phyloP scores from a whole-genome alignment of 2,797 vertebrate genomes.

The Morus bassanus region DNA sequence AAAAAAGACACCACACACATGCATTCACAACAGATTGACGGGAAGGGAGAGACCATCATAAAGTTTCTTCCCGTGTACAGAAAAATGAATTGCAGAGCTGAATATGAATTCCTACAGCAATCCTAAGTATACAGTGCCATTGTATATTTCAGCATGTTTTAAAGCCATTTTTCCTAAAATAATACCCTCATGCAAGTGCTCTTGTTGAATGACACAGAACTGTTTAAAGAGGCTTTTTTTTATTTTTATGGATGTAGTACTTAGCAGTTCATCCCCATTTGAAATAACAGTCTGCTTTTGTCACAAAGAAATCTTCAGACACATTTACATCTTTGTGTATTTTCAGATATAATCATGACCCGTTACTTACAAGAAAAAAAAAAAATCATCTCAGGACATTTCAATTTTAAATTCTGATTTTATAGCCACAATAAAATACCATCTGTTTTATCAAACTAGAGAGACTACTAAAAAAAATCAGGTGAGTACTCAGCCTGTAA shows the following conservation, averaged over 20 bases:
- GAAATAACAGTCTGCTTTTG: neutral
- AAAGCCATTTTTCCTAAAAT: neutral
- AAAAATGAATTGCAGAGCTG: neutral
- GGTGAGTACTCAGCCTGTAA: neutral
- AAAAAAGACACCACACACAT: neutral
- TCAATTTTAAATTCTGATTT: neutral
- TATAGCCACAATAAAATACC: neutral
- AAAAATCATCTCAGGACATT: neutral
- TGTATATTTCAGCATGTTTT: neutral
- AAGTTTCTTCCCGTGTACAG: neutral
- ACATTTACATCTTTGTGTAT: neutral
- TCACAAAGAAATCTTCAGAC: neutral
- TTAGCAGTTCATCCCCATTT: neutral
- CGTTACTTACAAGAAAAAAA: neutral
- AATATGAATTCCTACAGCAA: neutral
- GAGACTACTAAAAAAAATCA: neutral
- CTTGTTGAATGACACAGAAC: neutral
- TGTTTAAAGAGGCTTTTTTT: neutral
- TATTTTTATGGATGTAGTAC: neutral
- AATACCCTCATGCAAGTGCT: neutral
- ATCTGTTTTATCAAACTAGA: neutral
- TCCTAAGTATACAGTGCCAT: neutral
- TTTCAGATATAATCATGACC: neutral
- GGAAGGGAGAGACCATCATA: neutral
- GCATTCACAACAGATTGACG: neutral